Conservation (phyloP, 2,888 invertebrate species). For the Melikaiella ostensackeni region DNA sequence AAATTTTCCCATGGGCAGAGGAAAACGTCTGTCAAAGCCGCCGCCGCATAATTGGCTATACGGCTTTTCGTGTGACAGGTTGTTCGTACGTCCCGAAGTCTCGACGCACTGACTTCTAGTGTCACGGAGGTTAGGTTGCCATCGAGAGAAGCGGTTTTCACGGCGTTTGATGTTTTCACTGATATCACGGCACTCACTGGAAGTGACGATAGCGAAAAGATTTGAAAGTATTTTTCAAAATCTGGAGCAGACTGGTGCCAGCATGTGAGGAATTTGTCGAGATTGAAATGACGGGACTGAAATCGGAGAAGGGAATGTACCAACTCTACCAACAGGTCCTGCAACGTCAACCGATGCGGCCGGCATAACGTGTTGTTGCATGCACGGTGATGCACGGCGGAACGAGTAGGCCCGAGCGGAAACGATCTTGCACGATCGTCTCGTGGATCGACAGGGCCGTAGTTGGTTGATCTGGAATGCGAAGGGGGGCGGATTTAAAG, state of each 20-base stretch:
- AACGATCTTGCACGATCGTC: slow-evolving; percentile 35
- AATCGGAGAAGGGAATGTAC: neutral
- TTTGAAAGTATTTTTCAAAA: neutral
- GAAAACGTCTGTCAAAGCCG: slow-evolving; percentile 32
- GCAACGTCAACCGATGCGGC: slow-evolving; percentile 53
- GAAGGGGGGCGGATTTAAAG: neutral
- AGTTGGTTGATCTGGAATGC: neutral
- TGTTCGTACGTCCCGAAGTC: slow-evolving; percentile 35
- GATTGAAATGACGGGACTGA: neutral
- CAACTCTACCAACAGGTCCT: slow-evolving; percentile 5
- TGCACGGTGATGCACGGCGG: slow-evolving; percentile 48
- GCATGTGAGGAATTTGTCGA: slow-evolving; percentile 12
- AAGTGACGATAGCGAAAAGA: too few relatives aligned
- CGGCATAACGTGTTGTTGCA: slow-evolving; percentile 52
- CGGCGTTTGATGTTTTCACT: neutral
- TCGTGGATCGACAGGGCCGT: slow-evolving; percentile 26
- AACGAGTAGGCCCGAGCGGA: slow-evolving; percentile 42
- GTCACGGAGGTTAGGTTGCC: slow-evolving; percentile 55
- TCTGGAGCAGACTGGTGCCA: neutral
- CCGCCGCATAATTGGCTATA: slow-evolving; percentile 30
- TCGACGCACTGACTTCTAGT: slow-evolving; percentile 50
- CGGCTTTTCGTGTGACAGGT: slow-evolving; percentile 34
- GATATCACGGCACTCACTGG: neutral
- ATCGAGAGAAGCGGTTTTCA: slow-evolving; percentile 2
- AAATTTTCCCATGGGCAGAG: neutral